A percentile compares a stretch with the other conserved stretches of the same genome.
These are phyloP conservation scores for Psittacula echo DNA, from an alignment of 2,797 vertebrate species.

Conservation along the genomic window DNA sequence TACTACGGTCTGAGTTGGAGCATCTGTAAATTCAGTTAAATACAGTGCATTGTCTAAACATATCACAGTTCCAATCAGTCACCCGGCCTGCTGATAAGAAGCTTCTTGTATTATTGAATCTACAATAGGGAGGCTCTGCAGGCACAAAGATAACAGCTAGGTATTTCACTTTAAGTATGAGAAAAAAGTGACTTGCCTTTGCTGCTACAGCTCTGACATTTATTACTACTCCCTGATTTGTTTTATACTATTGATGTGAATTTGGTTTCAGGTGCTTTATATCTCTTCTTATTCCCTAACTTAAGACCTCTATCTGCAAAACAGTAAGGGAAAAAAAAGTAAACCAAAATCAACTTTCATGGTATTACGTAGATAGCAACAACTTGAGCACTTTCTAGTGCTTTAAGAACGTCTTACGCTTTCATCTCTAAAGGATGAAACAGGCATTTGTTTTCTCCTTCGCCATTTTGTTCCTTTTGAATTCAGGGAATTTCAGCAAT, in stretches of 20 bases:
- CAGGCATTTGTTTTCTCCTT: slow-evolving; percentile 33
- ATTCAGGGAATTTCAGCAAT: slow-evolving; percentile 26
- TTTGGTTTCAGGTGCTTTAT: slow-evolving; percentile 69
- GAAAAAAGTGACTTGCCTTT: slow-evolving; percentile 70
- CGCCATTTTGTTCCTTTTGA: slow-evolving; percentile 32
- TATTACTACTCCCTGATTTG: slow-evolving; percentile 75
- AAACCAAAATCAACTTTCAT: slow-evolving; percentile 39
- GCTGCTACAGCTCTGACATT: slow-evolving; percentile 75
- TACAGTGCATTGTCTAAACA: slow-evolving; percentile 88
- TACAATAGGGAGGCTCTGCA: slow-evolving; percentile 87
- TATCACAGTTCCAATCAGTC: slow-evolving; percentile 91
- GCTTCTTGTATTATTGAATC: slow-evolving; percentile 91
- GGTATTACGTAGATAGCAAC: slow-evolving; percentile 13
- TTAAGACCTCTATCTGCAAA: slow-evolving; percentile 57
- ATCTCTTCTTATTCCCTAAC: slow-evolving; percentile 59
- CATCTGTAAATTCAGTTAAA: slow-evolving; percentile 91
- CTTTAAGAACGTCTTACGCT: slow-evolving; percentile 16
- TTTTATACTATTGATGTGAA: slow-evolving; percentile 70
- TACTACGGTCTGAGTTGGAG: slow-evolving; percentile 78
- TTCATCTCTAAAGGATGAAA: slow-evolving; percentile 15
- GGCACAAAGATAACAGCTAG: slow-evolving; percentile 87
- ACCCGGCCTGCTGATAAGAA: slow-evolving; percentile 87
- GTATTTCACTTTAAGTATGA: slow-evolving; percentile 85
- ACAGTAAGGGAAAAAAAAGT: slow-evolving; percentile 31
- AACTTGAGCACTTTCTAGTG: not conserved